These are phyloP conservation scores for Agrenia bidenticulata DNA, from an alignment of 2,888 invertebrate species.

Conservation along the genomic window DNA sequence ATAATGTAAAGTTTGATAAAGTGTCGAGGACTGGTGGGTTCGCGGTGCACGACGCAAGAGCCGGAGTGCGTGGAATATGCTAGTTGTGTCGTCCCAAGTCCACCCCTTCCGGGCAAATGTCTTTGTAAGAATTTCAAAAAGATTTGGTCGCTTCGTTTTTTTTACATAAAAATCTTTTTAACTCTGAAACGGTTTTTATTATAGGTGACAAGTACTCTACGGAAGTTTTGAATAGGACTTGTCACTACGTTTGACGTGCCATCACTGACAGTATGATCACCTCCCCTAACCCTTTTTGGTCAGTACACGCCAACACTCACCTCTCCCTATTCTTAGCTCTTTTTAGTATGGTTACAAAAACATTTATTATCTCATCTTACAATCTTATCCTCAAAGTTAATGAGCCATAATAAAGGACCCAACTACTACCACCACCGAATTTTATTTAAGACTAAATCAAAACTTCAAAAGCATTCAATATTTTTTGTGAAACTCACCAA, in stretches of 20 bases:
- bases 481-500: no score
- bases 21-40: constrained; percentile 39
- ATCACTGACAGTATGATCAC: no score
- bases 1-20: constrained; percentile 1
- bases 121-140: constrained; percentile 43
- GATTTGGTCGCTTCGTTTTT: neutral
- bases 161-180: neutral
- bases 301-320: no score
- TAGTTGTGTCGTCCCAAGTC: constrained; percentile 44
- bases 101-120: constrained; percentile 44
- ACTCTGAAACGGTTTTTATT: constrained; percentile 3
- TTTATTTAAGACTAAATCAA: no score
- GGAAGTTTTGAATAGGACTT: constrained; percentile 34
- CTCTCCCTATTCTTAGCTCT: no score
- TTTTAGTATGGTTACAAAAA: no score
- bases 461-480: no score
- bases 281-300: no score
- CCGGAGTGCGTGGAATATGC: constrained; percentile 47
- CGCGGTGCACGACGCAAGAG: constrained; percentile 32
- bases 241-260: constrained; percentile 23
- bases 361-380: no score
- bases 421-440: no score
- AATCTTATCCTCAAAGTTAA: no score
- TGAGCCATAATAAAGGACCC: no score
- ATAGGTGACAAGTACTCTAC: constrained; percentile 21